These are phyloP conservation scores for Eulemur rufifrons DNA, from an alignment of 2,113 vertebrate genomes.

Conservation along the genomic window DNA sequence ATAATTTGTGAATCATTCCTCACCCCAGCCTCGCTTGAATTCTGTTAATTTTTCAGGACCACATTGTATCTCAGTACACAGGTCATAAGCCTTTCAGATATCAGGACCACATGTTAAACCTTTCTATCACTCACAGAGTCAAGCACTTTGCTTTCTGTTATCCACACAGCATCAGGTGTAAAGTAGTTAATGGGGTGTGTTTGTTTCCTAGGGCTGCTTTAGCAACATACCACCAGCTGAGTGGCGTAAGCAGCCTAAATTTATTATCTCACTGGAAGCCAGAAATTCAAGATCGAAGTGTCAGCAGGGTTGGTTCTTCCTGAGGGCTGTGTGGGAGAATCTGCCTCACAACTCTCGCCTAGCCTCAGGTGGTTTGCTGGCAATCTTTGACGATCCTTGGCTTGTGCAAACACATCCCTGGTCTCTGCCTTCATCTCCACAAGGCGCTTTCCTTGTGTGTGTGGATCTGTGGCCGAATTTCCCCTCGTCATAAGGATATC, in stretches of 20 bases:
- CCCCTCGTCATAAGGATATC: not conserved
- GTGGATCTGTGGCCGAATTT: not conserved
- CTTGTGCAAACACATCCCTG: not conserved
- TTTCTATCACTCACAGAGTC: not conserved
- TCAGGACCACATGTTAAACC: not conserved
- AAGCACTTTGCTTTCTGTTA: not conserved
- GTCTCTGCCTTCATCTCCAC: not conserved
- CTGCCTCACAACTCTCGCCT: not conserved
- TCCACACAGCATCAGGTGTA: not conserved
- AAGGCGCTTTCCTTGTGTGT: not conserved
- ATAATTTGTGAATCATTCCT: not conserved
- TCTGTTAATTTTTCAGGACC: slow-evolving; percentile 17
- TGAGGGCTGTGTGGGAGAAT: not conserved
- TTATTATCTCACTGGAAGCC: not conserved
- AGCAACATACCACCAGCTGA: not conserved
- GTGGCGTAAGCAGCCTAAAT: not conserved
- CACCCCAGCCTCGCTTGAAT: not conserved
- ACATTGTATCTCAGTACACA: not conserved
- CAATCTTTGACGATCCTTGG: not conserved
- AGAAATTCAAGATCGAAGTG: not conserved
- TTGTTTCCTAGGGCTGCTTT: not conserved
- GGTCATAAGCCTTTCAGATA: not conserved
- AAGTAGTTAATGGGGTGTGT: not conserved
- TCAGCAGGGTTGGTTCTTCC: not conserved
- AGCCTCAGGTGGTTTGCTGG: not conserved